Base-by-base conservation (phyloP, 1,140 invertebrate species). In the Trichonephila inaurata region DNA sequence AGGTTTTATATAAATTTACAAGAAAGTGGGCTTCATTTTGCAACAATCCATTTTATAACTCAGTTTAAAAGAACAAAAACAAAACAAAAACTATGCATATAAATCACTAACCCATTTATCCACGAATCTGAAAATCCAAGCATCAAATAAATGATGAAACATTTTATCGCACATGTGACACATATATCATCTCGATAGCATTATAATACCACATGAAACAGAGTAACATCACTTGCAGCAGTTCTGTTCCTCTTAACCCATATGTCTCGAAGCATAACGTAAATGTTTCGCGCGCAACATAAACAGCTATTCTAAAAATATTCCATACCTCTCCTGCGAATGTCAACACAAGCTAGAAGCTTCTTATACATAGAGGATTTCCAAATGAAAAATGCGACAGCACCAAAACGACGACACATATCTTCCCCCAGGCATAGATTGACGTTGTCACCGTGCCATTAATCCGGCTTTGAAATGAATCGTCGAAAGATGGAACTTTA, bases 391-490 rank as follows among this genome's bases (percentile, higher is more conserved):
- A 85, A 85, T 85, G 83, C 83, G 51, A 21, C 51, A 85, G 21
- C n/a, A 61, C 58, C 24, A 28, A 60, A 60, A 61, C 58, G 44
- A 85, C 28, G 58, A 61, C 21, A 60, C 58, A 24, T 60, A 85
- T 85, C 83, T 58, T 61, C 58, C 82, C 83, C 51, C 58, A 60
- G 83, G 58, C 83, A 61, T 58, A 33, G 58, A 85, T 60, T 61
- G 83, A 61, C 51, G 58, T 85, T 85, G 44, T 85, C 83, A 60
- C 58, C 8, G 60, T 85, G 51, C 51, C 83, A 85, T 85, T 60
- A 85, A 85, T 85, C 24, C 83, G n/a, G 58, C 58, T 85, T 85
- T 60, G 44, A 21, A n/a, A n/a, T 21, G 58, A 77, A 12, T 40
- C 72, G 72, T 18, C 40, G 72, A 77, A 77, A 77, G 72, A 77